A percentile compares a stretch with the other conserved stretches of the same genome.
These are phyloP conservation scores for Coendou prehensilis DNA, from an alignment of 2,797 vertebrate genomes.

Conservation along the genomic window DNA sequence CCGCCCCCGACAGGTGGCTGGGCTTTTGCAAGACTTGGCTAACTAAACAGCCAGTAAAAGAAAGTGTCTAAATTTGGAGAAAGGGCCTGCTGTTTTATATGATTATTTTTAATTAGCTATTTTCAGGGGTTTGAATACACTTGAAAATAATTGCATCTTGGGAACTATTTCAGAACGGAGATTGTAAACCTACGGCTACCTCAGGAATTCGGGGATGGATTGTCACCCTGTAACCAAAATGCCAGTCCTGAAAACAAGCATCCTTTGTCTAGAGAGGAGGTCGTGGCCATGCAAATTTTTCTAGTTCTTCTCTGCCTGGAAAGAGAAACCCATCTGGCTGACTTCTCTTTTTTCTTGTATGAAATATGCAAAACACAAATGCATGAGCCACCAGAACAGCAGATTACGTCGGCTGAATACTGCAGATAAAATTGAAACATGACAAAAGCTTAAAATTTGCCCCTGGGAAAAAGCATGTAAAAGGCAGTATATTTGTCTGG, in stretches of 20 bases:
- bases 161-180: slow-evolving; percentile 63
- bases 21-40: slow-evolving; percentile 61
- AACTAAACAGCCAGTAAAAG: slow-evolving; percentile 39
- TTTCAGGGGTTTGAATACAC: slow-evolving; percentile 64
- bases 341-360: slow-evolving; percentile 75
- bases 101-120: slow-evolving; percentile 72
- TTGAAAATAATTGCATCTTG: slow-evolving; percentile 67
- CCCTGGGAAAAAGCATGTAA: slow-evolving; percentile 46
- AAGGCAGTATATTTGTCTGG: slow-evolving; percentile 63
- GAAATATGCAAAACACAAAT: slow-evolving; percentile 77
- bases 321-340: slow-evolving; percentile 70
- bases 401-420: slow-evolving; percentile 43
- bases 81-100: slow-evolving; percentile 66
- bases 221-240: slow-evolving; percentile 32
- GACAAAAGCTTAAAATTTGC: slow-evolving; percentile 65
- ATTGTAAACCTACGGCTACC: slow-evolving; percentile 9
- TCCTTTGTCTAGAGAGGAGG: slow-evolving; percentile 71
- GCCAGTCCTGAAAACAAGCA: slow-evolving; percentile 65
- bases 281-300: slow-evolving; percentile 73
- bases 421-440: slow-evolving; percentile 72
- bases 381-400: slow-evolving; percentile 31
- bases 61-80: slow-evolving; percentile 66
- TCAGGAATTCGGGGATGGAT: slow-evolving; percentile 34
- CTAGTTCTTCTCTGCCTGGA: slow-evolving; percentile 75
- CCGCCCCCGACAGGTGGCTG: slow-evolving; percentile 58